Evolutionary conservation across 2,113 vertebrate genomes (phyloP), one percentile per base, ranked within the genome.

Genomic region (Siniperca knerii): DNA sequence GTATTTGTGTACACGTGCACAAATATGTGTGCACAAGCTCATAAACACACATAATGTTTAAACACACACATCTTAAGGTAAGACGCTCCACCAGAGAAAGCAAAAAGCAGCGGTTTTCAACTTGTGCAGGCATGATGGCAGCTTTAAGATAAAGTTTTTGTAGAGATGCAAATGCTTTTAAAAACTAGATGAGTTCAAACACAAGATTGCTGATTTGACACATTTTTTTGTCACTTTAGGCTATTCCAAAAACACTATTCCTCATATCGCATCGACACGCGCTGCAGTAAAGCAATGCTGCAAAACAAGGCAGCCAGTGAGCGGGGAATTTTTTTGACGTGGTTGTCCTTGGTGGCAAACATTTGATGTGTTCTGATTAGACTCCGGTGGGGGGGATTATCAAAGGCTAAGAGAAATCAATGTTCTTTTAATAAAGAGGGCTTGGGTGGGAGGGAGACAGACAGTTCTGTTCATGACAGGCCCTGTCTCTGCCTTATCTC

Each of bases 401-500:
- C 93, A 93, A 94, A 94, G 88, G 90, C 90, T 92, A 93, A 87
- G 92, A 91, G 88, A 95, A 95, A 95, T 95, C 94, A 94, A 94
- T 94, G 93, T 94, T 93, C 90, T 89, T 93, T 93, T 93, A 93
- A 95, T 93, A 95, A 95, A 95, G 91, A 92, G 84, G 84, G 89
- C 85, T 90, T 85, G 85, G 92, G 91, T 92, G 87, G 92, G 93
- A 92, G 92, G 90, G 81, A 93, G 89, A 92, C 81, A 84, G 87
- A 78, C 71, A 86, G 92, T 90, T 91, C 90, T 91, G 92, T 90
- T 85, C 76, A 70, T 91, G 93, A 88, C 91, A 89, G 91, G 83
- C 84, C 84, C 85, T 88, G 92, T 92, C 92, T 91, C 90, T 85
- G 88, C 89, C 92, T 94, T 94, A 94, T 95, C 94, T 94, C 86